A percentile compares a stretch with the other conserved stretches of the same genome.
Evolutionary conservation across 2,888 invertebrate genomes (phyloP).

Genomic region (Temnothorax rugatulus): DNA sequence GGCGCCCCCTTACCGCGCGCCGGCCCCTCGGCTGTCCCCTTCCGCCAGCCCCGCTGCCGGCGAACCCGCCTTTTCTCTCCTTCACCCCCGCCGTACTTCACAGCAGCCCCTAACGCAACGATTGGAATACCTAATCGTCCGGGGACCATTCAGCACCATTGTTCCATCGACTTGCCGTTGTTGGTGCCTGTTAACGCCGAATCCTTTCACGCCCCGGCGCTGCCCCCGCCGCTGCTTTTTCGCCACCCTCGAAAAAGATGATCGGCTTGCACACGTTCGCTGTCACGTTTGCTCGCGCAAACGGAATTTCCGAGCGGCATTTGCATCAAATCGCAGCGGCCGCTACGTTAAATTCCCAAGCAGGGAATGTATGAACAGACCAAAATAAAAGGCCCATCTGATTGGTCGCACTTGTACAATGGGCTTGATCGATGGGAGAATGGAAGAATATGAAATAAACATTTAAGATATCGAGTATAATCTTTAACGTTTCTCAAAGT

Average conservation of each 20-base stretch:
- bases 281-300: conserved; percentile 56
- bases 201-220: conserved; percentile 74
- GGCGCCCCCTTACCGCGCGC: conserved; percentile 79
- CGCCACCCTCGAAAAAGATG: conserved; percentile 66
- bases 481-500: neutral
- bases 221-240: conserved; percentile 53
- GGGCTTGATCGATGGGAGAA: conserved; percentile 34
- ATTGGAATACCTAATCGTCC: conserved; percentile 85
- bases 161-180: conserved; percentile 77
- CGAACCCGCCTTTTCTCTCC: conserved; percentile 59
- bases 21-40: conserved; percentile 67
- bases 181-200: conserved; percentile 74
- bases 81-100: conserved; percentile 75
- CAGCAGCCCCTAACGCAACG: conserved; percentile 80
- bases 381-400: conserved; percentile 47
- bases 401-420: conserved; percentile 40
- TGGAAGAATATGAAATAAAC: neutral
- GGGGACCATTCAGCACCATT: conserved; percentile 82
- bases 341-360: conserved; percentile 44
- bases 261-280: conserved; percentile 62
- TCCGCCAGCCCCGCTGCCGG: conserved; percentile 54
- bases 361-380: conserved; percentile 50
- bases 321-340: conserved; percentile 50
- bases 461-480: neutral
- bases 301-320: conserved; percentile 50